These are phyloP conservation scores for Myotis lucifugus DNA, from an alignment of 2,113 vertebrate species.

Conservation along the genomic window DNA sequence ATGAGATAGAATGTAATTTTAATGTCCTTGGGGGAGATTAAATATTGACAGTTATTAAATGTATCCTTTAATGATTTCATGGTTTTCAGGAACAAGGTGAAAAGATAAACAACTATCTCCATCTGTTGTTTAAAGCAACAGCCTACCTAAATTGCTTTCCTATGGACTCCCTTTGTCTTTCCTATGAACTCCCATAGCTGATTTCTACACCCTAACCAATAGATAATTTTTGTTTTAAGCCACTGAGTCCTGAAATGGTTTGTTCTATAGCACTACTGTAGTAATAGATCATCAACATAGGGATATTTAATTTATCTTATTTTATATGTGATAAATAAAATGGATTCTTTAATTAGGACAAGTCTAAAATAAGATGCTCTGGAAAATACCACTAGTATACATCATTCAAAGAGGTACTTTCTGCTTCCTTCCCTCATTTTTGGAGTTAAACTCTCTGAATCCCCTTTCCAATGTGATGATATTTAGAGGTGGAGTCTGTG, in stretches of 20 bases:
- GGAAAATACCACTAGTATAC: neutral
- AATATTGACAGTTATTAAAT: neutral
- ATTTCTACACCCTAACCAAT: neutral
- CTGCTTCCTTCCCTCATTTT: neutral
- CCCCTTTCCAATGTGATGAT: neutral
- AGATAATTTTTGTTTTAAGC: slow-evolving; percentile 1
- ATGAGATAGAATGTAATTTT: slow-evolving; percentile 14
- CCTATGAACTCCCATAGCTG: neutral
- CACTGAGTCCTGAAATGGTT: neutral
- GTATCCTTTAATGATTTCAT: neutral
- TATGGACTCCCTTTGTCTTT: neutral
- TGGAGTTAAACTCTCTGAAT: neutral
- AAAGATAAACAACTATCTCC: neutral
- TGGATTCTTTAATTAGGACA: neutral
- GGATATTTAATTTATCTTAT: neutral
- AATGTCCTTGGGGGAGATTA: slow-evolving; percentile 19
- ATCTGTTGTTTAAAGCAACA: neutral
- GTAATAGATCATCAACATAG: neutral
- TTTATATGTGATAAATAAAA: neutral
- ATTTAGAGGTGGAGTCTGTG: neutral
- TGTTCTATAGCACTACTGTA: neutral
- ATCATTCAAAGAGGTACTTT: neutral
- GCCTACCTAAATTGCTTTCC: neutral
- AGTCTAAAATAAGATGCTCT: neutral
- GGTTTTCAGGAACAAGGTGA: neutral